A percentile compares a stretch with the other conserved stretches of the same genome.
These are phyloP conservation scores for Parelbella ahira DNA, from an alignment of 2,888 invertebrate species.

Conservation along the genomic window DNA sequence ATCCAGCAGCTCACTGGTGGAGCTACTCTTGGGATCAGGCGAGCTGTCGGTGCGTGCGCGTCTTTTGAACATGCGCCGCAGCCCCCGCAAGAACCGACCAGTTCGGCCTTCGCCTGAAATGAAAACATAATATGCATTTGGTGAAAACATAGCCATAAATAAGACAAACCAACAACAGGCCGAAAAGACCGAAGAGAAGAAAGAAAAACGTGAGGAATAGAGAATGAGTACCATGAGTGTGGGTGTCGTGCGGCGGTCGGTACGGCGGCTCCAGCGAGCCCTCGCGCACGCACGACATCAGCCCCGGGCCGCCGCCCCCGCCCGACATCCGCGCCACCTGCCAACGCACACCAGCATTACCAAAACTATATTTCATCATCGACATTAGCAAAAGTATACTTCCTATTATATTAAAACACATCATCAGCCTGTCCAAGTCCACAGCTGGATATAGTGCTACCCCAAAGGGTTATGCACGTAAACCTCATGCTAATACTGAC, in stretches of 20 bases:
- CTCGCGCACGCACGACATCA: conserved; percentile 85
- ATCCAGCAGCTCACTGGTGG: conserved; percentile 85
- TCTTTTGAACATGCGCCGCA: conserved; percentile 86
- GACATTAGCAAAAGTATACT: background rate
- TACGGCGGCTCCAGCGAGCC: conserved; percentile 83
- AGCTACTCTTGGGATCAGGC: conserved; percentile 81
- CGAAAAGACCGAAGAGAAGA: no score
- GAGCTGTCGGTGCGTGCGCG: conserved; percentile 67
- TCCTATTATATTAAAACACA: background rate
- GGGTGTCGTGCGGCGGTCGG: conserved; percentile 78
- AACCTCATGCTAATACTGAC: no score
- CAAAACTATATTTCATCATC: background rate
- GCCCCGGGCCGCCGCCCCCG: conserved; percentile 79
- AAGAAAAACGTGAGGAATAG: no score
- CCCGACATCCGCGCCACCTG: conserved; percentile 71
- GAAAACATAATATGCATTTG: no score
- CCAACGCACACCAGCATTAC: conserved; percentile 23
- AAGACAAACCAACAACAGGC: no score
- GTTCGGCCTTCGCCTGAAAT: conserved; percentile 77
- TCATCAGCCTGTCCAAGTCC: no score
- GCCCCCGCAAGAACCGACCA: conserved; percentile 84
- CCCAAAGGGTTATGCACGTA: no score
- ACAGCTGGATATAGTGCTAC: no score
- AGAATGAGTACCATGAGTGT: conserved; percentile 59
- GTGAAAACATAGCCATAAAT: no score